Conservation (phyloP, 2,888 invertebrate species). For the Hirtodrosophila duncani region DNA sequence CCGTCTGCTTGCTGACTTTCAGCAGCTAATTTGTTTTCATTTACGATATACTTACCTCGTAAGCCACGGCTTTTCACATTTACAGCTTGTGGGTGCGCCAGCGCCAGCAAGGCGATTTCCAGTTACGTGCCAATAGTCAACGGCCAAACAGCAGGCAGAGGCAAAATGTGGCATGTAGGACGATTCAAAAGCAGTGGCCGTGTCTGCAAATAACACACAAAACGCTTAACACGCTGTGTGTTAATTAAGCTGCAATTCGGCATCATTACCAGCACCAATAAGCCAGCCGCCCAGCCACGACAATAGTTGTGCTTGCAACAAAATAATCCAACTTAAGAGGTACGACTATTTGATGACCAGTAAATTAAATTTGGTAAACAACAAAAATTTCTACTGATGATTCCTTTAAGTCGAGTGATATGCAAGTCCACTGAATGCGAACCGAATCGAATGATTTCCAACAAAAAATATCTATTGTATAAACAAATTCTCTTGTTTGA, state of each 20-base stretch:
- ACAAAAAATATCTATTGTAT: too few species aligned
- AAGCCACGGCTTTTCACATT: slow-evolving; percentile 29
- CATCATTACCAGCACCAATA: slow-evolving; percentile 67
- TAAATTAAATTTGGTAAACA: too few species aligned
- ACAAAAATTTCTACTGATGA: too few species aligned
- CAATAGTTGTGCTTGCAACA: slow-evolving; percentile 1
- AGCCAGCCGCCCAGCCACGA: slow-evolving; percentile 22
- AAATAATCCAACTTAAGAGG: background rate
- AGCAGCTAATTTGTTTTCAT: slow-evolving; percentile 39
- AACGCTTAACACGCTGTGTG: slow-evolving; percentile 65
- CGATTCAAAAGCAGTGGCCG: background rate
- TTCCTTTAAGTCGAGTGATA: too few species aligned
- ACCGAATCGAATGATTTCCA: too few species aligned
- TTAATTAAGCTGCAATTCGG: slow-evolving; percentile 69
- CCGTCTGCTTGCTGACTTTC: background rate
- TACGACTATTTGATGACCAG: slow-evolving; percentile 5
- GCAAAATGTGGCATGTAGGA: slow-evolving; percentile 2
- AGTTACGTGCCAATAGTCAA: slow-evolving; percentile 56
- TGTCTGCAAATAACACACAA: slow-evolving; percentile 42
- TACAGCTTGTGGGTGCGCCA: slow-evolving; percentile 3
- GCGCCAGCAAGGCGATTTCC: slow-evolving; percentile 42
- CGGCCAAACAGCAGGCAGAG: slow-evolving; percentile 17
- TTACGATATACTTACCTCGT: slow-evolving; percentile 25
- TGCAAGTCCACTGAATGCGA: too few species aligned
- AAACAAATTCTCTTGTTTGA: too few species aligned